Evolutionary conservation across 2,888 invertebrate species (phyloP), one percentile per base, ranked within the genome.

Genomic region (Parnassius glacialis): DNA sequence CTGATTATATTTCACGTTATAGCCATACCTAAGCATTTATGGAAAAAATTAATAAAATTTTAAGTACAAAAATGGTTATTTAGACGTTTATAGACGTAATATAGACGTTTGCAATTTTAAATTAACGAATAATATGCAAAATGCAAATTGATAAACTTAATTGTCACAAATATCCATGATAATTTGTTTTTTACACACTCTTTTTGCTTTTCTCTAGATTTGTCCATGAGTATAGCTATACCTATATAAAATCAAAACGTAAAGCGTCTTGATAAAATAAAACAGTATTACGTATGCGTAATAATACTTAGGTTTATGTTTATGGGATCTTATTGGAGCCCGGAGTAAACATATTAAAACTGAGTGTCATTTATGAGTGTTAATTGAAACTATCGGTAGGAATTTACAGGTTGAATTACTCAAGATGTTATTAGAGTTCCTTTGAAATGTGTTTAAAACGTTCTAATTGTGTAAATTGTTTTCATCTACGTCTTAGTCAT

Each of bases 331-430:
- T 67, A 65, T 68, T 65, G 63, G 52, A 43, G 62, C 51, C 50
- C 64, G 65, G 52, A 63, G 65, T 65, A 67, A 66, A 68, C 66
- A 66, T 66, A 66, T 65, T 69, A 69, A 68, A 68, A 67, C 58
- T 55, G 65, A 68, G 61, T 65, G 64, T 67, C 66, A 64, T 72
- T 70, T 70, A 72, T 69, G 65, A 70, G 68, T 70, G 72, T 69
- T 70, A 69, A 71, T 72, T 70, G 68, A 66, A 66, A 64, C 42
- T 66, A 64, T 61, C 58, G 57, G 57, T 20, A 66, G 65, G 66
- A 66, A 65, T 67, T 66, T 65, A 70, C 56, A 56, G 57, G 57
- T 63, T 57, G 45, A 52, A 57, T 64, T 57, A 53, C 52, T 64
- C 51, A 60, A 52, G 56, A 61, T 43, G 51, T 57, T 67, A 12